A percentile compares a stretch with the other conserved stretches of the same genome.
phyloP scores from a whole-genome alignment of 2,797 vertebrate genomes.

The Choloepus didactylus region DNA sequence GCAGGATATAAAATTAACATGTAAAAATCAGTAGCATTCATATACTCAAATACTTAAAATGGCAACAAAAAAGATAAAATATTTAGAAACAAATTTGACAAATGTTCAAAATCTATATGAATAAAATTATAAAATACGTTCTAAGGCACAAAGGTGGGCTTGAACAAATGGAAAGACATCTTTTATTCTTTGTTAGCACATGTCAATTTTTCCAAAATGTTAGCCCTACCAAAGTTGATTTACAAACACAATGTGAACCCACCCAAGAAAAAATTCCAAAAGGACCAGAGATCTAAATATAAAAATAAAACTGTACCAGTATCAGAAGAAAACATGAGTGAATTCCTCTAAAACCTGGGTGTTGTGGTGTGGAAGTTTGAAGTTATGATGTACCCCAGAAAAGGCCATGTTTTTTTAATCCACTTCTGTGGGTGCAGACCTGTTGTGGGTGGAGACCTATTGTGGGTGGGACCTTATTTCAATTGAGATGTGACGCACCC shows the following conservation, averaged over 20 bases:
- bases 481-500: no score
- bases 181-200: constrained; percentile 5
- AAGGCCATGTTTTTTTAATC: no score
- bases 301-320: no score
- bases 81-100: constrained; percentile 25
- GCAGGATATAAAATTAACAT: not conserved
- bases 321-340: no score
- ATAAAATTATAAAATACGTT: constrained; percentile 20
- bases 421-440: no score
- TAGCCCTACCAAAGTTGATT: not conserved
- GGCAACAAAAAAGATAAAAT: not conserved
- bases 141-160: not conserved
- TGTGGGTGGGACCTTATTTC: no score
- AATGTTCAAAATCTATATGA: not conserved
- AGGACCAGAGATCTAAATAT: no score
- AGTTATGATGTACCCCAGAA: no score
- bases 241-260: not conserved
- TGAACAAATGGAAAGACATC: not conserved
- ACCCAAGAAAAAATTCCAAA: no score
- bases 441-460: no score
- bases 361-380: no score
- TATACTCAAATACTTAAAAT: constrained; percentile 4
- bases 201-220: constrained; percentile 17
- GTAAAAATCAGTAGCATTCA: constrained; percentile 8
- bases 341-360: no score